Percentiles rank a stretch among this genome's conserved stretches.
phyloP scores from a whole-genome alignment of 2,888 invertebrate species.

The Conistra vaccinii region DNA sequence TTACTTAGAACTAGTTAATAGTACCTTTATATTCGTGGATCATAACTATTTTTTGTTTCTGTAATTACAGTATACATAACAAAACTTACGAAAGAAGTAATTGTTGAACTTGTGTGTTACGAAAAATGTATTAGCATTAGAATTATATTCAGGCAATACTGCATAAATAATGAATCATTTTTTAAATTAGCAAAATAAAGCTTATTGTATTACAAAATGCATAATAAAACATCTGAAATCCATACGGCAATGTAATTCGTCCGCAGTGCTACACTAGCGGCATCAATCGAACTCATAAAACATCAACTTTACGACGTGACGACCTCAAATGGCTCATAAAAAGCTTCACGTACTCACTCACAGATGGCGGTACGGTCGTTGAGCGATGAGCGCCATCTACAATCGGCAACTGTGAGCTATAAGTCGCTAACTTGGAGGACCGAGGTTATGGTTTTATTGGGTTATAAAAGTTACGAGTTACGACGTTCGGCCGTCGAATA shows the following conservation, averaged over 20 bases:
- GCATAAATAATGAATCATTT: not conserved
- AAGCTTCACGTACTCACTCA: constrained; percentile 82
- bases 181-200: not conserved
- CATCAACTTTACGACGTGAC: constrained; percentile 87
- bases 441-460: constrained; percentile 88
- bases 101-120: not conserved
- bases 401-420: constrained; percentile 73
- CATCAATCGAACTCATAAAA: constrained; percentile 86
- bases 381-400: constrained; percentile 84
- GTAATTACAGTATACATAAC: not conserved
- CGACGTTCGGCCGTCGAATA: constrained; percentile 85
- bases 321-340: constrained; percentile 87
- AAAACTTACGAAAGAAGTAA: not conserved
- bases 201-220: not conserved
- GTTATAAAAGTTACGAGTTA: constrained; percentile 89
- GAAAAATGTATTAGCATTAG: not conserved
- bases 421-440: constrained; percentile 72
- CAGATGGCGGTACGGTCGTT: constrained; percentile 85
- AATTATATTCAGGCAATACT: not conserved
- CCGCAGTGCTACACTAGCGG: constrained; percentile 85
- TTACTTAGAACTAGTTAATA: not conserved
- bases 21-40: not conserved
- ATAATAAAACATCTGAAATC: constrained; percentile 31
- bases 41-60: not conserved
- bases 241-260: constrained; percentile 51